Evolutionary conservation across 64 coral and sea anemone genomes (phyloP), one percentile per base, ranked within the genome.

Genomic region (Actinia tenebrosa): DNA sequence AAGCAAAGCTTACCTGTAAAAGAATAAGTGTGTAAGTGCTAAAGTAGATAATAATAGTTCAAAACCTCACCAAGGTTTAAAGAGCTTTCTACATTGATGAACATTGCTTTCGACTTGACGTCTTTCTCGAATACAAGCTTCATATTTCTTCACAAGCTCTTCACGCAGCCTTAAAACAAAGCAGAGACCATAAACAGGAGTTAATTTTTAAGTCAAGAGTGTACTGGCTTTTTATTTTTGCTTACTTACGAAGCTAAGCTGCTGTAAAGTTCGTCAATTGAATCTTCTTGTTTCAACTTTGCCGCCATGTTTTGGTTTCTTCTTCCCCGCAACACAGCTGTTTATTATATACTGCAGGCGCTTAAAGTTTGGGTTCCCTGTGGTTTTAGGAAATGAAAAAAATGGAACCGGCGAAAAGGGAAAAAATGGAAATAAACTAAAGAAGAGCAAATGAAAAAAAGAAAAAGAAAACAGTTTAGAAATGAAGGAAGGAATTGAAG

Each of bases 231-330:
- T 11, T 81, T 53, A 45, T 81, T 53, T 50, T 50, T 50, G 79
- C 79, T 81, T 50, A 81, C 79, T 81, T 81, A 81, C 79, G 79
- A 81, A 45, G 79, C 6, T 50, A 81, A 81, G 17, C 45, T 50
- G 44, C 18, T 54, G 60, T 85, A 85, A 59, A 85, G n/a, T 85
- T 64, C 30, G 9, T 85, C 56, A 10, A 85, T 53, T 27, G 53
- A 43, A 25, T 85, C 83, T 85, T 85, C 42, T n/a, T 61, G 26
- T 18, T 85, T 64, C 56, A 85, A 22, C 27, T 85, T 85, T 85
- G 83, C 83, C 83, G 83, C 83, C 83, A 85, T 85, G 79, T 81
- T 85, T 85, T 85, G 23, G 16, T 62, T 61, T 22, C 56, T 62
- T 85, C 26, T 44, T 25, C 14, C 13, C 0, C 16, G 26, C 18